phyloP scores from a whole-genome alignment of 2,888 invertebrate genomes.

The Pseudococcus jackbeardsleyi region DNA sequence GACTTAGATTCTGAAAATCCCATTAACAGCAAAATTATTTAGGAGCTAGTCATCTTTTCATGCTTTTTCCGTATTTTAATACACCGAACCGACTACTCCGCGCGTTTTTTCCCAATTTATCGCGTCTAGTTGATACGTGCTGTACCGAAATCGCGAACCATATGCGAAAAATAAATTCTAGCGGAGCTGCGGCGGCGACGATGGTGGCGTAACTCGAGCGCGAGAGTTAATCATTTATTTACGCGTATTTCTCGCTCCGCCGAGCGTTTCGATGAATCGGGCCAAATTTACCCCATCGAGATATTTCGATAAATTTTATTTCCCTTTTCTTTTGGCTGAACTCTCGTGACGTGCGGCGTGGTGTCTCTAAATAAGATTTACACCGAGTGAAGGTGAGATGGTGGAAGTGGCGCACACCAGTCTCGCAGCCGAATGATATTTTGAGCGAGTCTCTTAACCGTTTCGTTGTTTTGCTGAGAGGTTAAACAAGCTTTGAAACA shows the following conservation, averaged over 20 bases:
- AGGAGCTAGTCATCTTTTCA: no score
- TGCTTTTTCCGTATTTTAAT: not conserved
- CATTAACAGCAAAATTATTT: no score
- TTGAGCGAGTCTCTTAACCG: constrained; percentile 19
- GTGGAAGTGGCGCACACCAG: not conserved
- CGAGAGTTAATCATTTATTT: constrained; percentile 46
- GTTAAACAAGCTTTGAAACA: constrained; percentile 41
- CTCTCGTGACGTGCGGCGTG: not conserved
- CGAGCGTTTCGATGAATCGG: constrained; percentile 27
- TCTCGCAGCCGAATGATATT: constrained; percentile 10
- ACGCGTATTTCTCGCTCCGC: constrained; percentile 31
- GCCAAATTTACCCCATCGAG: constrained; percentile 1
- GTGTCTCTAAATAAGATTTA: constrained; percentile 18
- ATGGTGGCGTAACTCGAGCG: not conserved
- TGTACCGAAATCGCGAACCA: not conserved
- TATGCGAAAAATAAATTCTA: constrained; percentile 20
- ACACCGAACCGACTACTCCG: not conserved
- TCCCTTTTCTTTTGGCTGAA: not conserved
- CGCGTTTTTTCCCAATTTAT: not conserved
- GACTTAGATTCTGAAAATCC: no score
- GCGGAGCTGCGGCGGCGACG: not conserved
- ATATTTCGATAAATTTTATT: constrained; percentile 43
- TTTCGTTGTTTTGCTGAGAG: constrained; percentile 2
- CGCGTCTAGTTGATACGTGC: not conserved
- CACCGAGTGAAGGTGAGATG: not conserved